phyloP scores from a whole-genome alignment of 2,797 vertebrate genomes.

The Halcyon smyrnensis region DNA sequence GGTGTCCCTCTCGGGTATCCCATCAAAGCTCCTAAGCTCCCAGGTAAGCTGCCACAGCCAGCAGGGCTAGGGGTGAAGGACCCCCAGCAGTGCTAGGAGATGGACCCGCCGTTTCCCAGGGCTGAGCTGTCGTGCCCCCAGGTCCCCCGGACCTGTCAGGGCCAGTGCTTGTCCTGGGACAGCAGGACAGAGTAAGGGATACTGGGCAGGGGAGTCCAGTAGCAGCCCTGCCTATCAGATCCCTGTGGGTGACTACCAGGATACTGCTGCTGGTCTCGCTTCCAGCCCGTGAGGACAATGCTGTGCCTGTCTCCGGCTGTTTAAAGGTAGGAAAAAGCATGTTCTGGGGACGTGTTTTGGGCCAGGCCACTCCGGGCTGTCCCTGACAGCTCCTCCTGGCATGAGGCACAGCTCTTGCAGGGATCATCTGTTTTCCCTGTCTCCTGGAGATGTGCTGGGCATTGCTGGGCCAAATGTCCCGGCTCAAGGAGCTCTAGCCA shows the following conservation, averaged over 20 bases:
- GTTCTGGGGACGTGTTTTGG: neutral
- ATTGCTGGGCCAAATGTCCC: neutral
- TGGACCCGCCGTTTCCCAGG: neutral
- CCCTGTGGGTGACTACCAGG: neutral
- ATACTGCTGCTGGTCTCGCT: neutral
- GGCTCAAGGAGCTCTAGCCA: neutral
- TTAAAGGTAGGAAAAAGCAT: neutral
- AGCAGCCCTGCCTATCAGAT: neutral
- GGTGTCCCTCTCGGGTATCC: slow-evolving; percentile 97
- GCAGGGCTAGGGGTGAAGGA: neutral
- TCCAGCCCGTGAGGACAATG: rapidly evolving
- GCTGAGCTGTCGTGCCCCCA: rapidly evolving
- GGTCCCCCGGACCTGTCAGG: neutral
- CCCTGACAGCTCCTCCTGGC: neutral
- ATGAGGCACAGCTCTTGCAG: neutral
- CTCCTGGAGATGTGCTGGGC: neutral
- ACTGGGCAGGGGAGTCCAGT: neutral
- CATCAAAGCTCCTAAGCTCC: slow-evolving; percentile 92
- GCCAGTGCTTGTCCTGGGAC: neutral
- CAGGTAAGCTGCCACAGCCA: slow-evolving; percentile 82
- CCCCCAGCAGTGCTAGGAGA: neutral
- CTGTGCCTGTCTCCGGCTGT: neutral
- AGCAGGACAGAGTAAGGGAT: neutral
- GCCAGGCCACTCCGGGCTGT: neutral
- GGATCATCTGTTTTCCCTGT: neutral